Evolutionary conservation across 1,140 invertebrate genomes (phyloP).

Genomic region (Leptinotarsa texana): DNA sequence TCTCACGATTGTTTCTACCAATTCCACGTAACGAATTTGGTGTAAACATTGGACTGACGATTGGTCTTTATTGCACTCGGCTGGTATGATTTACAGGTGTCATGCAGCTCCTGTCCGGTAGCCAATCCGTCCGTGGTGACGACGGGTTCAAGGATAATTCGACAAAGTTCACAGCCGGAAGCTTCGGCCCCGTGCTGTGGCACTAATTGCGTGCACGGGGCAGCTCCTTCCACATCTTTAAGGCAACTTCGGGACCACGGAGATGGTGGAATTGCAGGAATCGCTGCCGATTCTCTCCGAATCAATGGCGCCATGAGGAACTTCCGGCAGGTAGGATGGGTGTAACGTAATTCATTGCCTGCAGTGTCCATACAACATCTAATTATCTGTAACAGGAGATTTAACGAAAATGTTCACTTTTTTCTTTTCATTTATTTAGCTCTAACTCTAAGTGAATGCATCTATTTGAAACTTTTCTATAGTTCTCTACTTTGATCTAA

Average conservation of each 20-base stretch:
- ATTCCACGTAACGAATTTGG: slow-evolving; percentile 41
- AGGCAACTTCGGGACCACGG: slow-evolving; percentile 74
- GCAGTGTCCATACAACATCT: neutral
- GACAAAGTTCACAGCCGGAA: slow-evolving; percentile 90
- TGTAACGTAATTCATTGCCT: slow-evolving; percentile 2
- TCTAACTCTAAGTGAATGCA: neutral
- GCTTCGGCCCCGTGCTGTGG: slow-evolving; percentile 70
- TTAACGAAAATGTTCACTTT: neutral
- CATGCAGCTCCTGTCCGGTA: slow-evolving; percentile 66
- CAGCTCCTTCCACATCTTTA: slow-evolving; percentile 75
- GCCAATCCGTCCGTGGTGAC: slow-evolving; percentile 73
- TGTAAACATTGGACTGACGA: slow-evolving; percentile 18
- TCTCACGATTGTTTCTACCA: slow-evolving; percentile 29
- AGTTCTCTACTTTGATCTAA: too few species aligned
- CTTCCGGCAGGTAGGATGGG: slow-evolving; percentile 84
- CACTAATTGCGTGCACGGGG: slow-evolving; percentile 60
- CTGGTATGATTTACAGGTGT: slow-evolving; percentile 50
- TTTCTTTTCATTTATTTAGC: neutral
- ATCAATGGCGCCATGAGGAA: slow-evolving; percentile 96
- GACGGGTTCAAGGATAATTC: slow-evolving; percentile 74
- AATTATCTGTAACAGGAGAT: neutral
- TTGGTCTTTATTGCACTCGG: slow-evolving; percentile 43
- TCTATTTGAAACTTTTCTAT: too few species aligned
- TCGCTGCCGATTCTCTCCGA: slow-evolving; percentile 93
- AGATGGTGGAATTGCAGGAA: slow-evolving; percentile 90